Conservation (phyloP, 2,797 vertebrate species). For the Tragopan temminckii region DNA sequence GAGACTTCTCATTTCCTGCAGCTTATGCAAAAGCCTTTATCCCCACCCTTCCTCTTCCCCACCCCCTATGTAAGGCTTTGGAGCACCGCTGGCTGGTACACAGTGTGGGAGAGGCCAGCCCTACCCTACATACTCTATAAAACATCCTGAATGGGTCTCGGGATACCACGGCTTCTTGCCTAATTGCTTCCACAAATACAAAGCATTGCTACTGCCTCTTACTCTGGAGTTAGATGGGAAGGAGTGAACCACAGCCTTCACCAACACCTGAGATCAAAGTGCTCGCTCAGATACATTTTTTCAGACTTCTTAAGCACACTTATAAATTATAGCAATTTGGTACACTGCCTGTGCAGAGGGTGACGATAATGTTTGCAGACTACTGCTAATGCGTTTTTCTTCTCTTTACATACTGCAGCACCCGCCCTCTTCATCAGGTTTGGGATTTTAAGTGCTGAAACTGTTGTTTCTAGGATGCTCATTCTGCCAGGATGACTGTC, state of each 20-base stretch:
- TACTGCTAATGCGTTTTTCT: neutral
- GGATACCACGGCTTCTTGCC: neutral
- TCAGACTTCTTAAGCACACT: neutral
- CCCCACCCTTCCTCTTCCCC: neutral
- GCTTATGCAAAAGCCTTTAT: neutral
- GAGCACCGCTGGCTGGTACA: fast-evolving
- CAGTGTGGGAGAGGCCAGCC: neutral
- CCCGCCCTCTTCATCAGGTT: neutral
- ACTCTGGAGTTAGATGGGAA: neutral
- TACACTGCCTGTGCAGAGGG: neutral
- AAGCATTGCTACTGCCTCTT: neutral
- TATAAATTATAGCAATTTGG: neutral
- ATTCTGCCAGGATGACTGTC: neutral
- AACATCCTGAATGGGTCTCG: neutral
- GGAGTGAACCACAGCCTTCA: neutral
- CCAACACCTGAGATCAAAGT: neutral
- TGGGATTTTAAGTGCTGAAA: neutral
- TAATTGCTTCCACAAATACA: constrained; percentile 3
- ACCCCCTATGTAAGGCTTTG: neutral
- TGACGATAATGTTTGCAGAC: neutral
- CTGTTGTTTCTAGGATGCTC: neutral
- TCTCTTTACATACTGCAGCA: neutral
- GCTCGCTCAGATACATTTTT: neutral
- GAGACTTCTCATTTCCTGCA: neutral
- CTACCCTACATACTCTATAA: neutral